Base-by-base conservation (phyloP, 2,888 invertebrate genomes). In the Lasiommata megera region DNA sequence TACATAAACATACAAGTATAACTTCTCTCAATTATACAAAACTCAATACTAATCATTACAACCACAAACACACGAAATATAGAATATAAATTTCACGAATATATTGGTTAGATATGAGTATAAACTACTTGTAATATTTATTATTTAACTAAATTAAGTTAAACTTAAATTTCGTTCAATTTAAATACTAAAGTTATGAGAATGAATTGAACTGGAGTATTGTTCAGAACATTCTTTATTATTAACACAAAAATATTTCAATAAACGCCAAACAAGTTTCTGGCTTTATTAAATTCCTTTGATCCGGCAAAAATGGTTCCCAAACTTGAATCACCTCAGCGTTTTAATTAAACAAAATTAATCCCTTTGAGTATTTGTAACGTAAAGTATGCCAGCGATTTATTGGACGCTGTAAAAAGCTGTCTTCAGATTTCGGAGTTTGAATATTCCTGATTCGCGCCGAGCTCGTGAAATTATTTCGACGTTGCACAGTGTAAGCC, bases 331-430 rank as follows among this genome's bases (percentile, higher is more conserved):
- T 66, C 66, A 68, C 63, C 62, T 66, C 67, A 70, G 71, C 70
- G 68, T 71, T 70, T 74, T 70, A 74, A 74, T 74, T 72, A 72
- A 71, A 68, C 65, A 69, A 67, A 71, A 71, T 73, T 69, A 66
- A 73, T 72, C 69, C 71, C 68, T 72, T 70, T 64, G 65, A 58
- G 66, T 47, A 66, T 69, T 65, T 64, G 64, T 65, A 67, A 63
- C 60, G 55, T 50, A 50, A 73, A 71, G 73, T 71, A 77, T 75
- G 65, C 61, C 28, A 48, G 54, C 67, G 60, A 75, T 75, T 76
- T 70, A 69, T 69, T 44, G 69, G 67, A 37, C 69, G 68, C 71
- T 71, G 58, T 63, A 62, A 68, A 71, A 72, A 76, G 65, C 73
- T 73, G 46, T 55, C 63, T 64, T 61, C 56, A 43, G 62, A 66